phyloP scores from a whole-genome alignment of 2,797 vertebrate species.

The Heteromormyrus szaboi region DNA sequence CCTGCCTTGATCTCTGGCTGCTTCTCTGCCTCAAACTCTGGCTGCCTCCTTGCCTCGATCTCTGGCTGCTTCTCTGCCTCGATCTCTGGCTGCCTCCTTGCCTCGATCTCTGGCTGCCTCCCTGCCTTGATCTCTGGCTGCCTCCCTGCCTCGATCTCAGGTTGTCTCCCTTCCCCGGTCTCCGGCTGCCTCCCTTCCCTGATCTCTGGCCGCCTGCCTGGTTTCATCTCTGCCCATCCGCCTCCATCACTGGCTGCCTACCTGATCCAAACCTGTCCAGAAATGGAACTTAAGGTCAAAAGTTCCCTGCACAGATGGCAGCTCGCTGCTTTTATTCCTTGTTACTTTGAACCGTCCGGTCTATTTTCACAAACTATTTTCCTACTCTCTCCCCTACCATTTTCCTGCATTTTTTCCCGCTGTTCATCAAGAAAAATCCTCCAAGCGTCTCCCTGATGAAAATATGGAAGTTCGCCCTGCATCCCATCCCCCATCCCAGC shows the following conservation, averaged over 20 bases:
- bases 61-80: neutral
- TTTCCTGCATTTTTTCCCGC: constrained; percentile 12
- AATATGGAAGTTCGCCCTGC: neutral
- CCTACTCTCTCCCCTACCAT: constrained; percentile 6
- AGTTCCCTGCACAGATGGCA: neutral
- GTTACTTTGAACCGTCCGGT: neutral
- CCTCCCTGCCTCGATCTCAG: too few species aligned
- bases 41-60: neutral
- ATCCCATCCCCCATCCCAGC: constrained; percentile 2
- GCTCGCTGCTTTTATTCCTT: neutral
- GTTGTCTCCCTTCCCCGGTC: neutral
- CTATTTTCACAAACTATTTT: neutral
- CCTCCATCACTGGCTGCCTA: neutral
- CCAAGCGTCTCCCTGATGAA: constrained; percentile 40
- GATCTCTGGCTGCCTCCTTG: neutral
- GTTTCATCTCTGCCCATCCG: neutral
- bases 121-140: constrained; percentile 1
- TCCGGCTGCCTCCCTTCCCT: neutral
- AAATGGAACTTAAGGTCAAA: neutral
- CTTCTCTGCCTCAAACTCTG: neutral
- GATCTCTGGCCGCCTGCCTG: neutral
- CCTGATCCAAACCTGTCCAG: neutral
- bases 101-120: neutral
- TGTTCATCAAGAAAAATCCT: constrained; percentile 38
- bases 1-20: neutral